Evolutionary conservation across 1,140 invertebrate species (phyloP).

Genomic region (Neodiprion fabricii): DNA sequence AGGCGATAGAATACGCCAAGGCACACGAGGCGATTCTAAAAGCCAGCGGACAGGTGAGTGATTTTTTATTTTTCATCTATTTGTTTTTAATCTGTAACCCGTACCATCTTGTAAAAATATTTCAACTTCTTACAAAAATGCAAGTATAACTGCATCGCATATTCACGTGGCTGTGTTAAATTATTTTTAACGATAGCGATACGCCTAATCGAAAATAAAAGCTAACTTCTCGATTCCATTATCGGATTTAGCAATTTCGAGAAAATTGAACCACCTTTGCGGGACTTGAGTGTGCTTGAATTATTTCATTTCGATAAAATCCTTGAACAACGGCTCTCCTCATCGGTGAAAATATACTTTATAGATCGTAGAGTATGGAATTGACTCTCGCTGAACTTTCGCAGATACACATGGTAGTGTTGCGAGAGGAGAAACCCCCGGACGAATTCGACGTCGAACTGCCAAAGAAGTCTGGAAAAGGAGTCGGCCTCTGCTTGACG

Average conservation of each 20-base stretch:
- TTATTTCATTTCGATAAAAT: too few relatives aligned
- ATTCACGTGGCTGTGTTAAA: too few relatives aligned
- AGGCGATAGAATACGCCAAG: conserved; percentile 69
- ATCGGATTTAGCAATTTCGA: too few relatives aligned
- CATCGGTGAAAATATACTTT: too few relatives aligned
- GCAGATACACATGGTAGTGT: conserved; percentile 88
- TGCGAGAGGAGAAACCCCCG: conserved; percentile 83
- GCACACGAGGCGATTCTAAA: conserved; percentile 70
- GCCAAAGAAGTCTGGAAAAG: conserved; percentile 90
- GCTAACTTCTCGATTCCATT: too few relatives aligned
- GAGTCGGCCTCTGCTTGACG: conserved; percentile 89
- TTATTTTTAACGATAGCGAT: too few relatives aligned
- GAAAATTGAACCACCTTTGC: too few relatives aligned
- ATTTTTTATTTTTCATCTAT: conserved; percentile 69
- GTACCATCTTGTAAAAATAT: conserved; percentile 3
- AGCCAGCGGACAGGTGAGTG: conserved; percentile 70
- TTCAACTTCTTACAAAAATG: conserved; percentile 12
- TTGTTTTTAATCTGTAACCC: background rate
- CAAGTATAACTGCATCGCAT: background rate
- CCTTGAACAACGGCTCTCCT: too few relatives aligned
- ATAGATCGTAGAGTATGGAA: background rate
- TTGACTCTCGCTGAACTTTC: too few relatives aligned
- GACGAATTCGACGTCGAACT: conserved; percentile 90
- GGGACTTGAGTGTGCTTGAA: too few relatives aligned
- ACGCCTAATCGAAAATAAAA: too few relatives aligned